Evolutionary conservation across 1,140 invertebrate genomes (phyloP), one percentile per base, ranked within the genome.

Genomic region (Formica selysi): DNA sequence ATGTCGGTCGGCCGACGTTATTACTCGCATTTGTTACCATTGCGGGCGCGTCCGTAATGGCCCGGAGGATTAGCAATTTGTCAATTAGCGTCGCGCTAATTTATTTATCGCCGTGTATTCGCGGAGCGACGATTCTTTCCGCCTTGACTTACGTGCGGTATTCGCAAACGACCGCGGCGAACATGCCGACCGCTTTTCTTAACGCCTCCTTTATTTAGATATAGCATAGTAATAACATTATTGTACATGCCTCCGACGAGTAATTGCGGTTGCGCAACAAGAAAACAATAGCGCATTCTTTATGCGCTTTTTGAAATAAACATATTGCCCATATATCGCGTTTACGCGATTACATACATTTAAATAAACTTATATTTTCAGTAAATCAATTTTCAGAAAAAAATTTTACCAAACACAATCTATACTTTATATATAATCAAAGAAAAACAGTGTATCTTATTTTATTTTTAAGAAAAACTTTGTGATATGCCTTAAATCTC

Each of bases 21-120:
- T 90, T 90, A 85, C 79, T 67, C 90, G 71, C 83, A 91, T 91
- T 87, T 80, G 84, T 91, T 91, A 90, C 85, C 68, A 90, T 91
- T 88, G 59, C 73, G 57, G 76, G 78, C 65, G 41, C 73, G 70
- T 41, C 48, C 48, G 73, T 88, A 76, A 84, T 70, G 71, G 48
- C 29, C 70, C 54, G 73, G 71, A 73, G 80, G 80, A 92, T 91
- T 89, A 91, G 86, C 88, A 81, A 91, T 91, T 90, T 79, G 91
- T 91, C 89, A 91, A 91, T 92, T 91, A 91, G 85, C 54, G 48
- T 26, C 54, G 3, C 7, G 41, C 67, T 90, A 92, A 92, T 88
- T 89, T 91, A 90, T 91, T 91, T 91, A 91, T 88, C 64, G 68
- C 26, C 65, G 16, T 26, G 68, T 48, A 48, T 61, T 83, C 67